A percentile compares a stretch with the other conserved stretches of the same genome.
Evolutionary conservation across 2,113 vertebrate species (phyloP).

Genomic region (Mus spicilegus): DNA sequence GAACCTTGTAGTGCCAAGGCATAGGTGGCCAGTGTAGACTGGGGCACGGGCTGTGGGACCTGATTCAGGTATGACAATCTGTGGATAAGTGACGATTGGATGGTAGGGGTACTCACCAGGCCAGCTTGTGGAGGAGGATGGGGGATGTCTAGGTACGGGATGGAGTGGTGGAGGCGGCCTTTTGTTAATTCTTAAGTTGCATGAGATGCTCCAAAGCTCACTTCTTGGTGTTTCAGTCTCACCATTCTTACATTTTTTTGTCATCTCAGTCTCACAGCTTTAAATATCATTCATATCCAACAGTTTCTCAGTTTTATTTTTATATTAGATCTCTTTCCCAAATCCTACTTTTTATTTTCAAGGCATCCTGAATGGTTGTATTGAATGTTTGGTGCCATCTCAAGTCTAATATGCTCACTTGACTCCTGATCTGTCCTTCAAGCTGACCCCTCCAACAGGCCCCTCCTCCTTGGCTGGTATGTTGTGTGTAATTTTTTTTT

Average conservation of each 20-base stretch:
- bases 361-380: neutral
- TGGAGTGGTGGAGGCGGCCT: neutral
- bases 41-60: neutral
- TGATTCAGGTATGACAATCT: neutral
- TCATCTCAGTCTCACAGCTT: neutral
- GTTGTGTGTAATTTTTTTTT: no score
- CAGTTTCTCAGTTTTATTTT: conserved; percentile 7
- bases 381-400: neutral
- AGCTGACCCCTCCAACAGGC: neutral
- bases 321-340: neutral
- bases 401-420: neutral
- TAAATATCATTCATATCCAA: neutral
- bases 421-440: neutral
- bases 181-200: neutral
- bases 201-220: neutral
- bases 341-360: neutral
- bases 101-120: neutral
- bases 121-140: neutral
- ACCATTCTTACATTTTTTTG: neutral
- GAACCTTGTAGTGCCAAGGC: neutral
- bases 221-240: neutral
- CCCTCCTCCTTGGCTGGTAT: neutral
- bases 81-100: neutral
- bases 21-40: neutral
- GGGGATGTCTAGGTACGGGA: neutral